A percentile compares a stretch with the other conserved stretches of the same genome.
These are phyloP conservation scores for Oreohelix idahoensis DNA, from an alignment of 1,140 invertebrate genomes.

Conservation along the genomic window DNA sequence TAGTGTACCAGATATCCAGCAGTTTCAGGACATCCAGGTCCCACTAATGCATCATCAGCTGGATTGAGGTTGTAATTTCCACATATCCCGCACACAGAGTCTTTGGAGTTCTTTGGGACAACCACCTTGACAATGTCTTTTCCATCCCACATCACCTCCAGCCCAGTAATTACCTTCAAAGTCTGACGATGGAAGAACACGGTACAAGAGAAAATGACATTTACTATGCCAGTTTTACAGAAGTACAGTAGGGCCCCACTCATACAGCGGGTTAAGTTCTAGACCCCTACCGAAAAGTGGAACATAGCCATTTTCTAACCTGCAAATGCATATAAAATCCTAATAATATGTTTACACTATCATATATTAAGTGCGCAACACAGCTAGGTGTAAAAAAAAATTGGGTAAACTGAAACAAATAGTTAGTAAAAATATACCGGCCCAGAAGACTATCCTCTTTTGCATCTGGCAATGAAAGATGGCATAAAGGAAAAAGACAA, in stretches of 20 bases:
- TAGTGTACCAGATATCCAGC: constrained; percentile 44
- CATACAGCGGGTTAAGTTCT: too few species aligned
- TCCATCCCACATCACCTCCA: constrained; percentile 88
- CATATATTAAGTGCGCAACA: too few species aligned
- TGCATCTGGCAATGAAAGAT: too few species aligned
- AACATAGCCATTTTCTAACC: too few species aligned
- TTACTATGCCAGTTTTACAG: not conserved
- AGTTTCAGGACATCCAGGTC: constrained; percentile 45
- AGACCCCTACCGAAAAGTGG: too few species aligned
- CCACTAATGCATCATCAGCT: constrained; percentile 74
- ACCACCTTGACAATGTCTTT: constrained; percentile 86
- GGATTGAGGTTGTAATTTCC: constrained; percentile 84
- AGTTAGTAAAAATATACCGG: too few species aligned
- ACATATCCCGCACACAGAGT: constrained; percentile 88
- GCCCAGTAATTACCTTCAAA: constrained; percentile 55
- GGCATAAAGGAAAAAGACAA: too few species aligned
- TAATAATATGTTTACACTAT: too few species aligned
- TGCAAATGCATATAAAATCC: too few species aligned
- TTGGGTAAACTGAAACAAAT: not conserved
- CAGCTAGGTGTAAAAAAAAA: not conserved
- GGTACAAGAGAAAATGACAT: not conserved
- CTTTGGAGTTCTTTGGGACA: constrained; percentile 83
- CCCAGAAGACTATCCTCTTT: too few species aligned
- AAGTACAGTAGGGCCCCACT: too few species aligned
- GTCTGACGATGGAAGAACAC: constrained; percentile 44